Evolutionary conservation across 2,797 vertebrate species (phyloP).

Genomic region (Thunnus albacares): DNA sequence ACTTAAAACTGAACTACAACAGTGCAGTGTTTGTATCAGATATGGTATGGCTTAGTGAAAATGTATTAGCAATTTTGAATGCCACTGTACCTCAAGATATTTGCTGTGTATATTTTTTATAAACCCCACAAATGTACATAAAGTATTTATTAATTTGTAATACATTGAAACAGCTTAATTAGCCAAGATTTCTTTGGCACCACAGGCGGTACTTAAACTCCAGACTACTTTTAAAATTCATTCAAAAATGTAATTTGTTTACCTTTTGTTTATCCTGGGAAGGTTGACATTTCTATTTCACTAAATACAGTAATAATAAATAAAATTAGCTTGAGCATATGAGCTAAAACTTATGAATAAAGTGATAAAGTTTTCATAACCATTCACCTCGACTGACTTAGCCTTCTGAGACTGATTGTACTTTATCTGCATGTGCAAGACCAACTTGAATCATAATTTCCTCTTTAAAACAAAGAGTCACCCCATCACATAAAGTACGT

Average conservation of each 20-base stretch:
- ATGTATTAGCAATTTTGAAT: conserved; percentile 36
- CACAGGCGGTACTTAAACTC: conserved; percentile 32
- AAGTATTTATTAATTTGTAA: conserved; percentile 36
- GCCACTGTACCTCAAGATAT: conserved; percentile 5
- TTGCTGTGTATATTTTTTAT: conserved; percentile 16
- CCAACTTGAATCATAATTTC: conserved; percentile 12
- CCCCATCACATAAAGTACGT: conserved; percentile 4
- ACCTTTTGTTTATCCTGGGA: conserved; percentile 13
- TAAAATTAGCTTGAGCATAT: conserved; percentile 46
- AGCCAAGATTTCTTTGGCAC: conserved; percentile 48
- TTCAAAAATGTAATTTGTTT: conserved; percentile 15
- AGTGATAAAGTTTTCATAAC: conserved; percentile 33
- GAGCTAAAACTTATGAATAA: conserved; percentile 36
- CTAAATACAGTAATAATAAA: conserved; percentile 51
- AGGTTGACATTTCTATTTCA: conserved; percentile 20
- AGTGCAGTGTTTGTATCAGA: conserved; percentile 43
- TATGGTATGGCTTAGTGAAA: conserved; percentile 49
- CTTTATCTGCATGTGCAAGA: conserved; percentile 38
- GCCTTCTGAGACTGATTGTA: conserved; percentile 31
- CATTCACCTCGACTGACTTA: conserved; percentile 13
- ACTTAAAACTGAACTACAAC: conserved; percentile 37
- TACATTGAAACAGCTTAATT: conserved; percentile 2
- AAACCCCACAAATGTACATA: conserved; percentile 26
- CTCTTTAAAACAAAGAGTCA: conserved; percentile 11
- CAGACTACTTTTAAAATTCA: conserved; percentile 29